Evolutionary conservation across 2,888 invertebrate species (phyloP).

Genomic region (Eledona agricola): DNA sequence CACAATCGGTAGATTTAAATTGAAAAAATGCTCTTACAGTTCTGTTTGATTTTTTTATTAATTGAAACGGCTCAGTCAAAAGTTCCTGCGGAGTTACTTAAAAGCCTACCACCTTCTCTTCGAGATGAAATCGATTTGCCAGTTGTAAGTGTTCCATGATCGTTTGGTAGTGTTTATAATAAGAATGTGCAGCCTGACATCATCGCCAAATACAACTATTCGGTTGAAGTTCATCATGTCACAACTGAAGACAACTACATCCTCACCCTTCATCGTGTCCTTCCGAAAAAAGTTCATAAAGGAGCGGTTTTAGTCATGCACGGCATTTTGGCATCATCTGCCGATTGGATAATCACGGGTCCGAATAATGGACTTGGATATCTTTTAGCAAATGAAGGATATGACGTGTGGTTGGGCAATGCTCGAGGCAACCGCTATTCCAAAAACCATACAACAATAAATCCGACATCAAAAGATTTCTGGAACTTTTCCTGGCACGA

Average conservation of each 20-base stretch:
- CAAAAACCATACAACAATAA: slow-evolving; percentile 58
- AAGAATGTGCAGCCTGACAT: slow-evolving; percentile 9
- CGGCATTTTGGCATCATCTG: slow-evolving; percentile 64
- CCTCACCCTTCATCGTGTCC: slow-evolving; percentile 65
- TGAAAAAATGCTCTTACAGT: slow-evolving; percentile 1
- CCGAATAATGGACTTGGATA: slow-evolving; percentile 61
- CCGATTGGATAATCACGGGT: slow-evolving; percentile 65
- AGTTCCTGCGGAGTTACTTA: neutral
- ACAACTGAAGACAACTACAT: slow-evolving; percentile 66
- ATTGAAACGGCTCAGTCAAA: neutral
- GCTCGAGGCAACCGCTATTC: slow-evolving; percentile 69
- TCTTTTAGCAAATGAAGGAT: slow-evolving; percentile 52
- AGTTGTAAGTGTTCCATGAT: slow-evolving; percentile 6
- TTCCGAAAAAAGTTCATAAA: slow-evolving; percentile 56
- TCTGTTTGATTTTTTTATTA: slow-evolving; percentile 1
- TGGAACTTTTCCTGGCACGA: slow-evolving; percentile 64
- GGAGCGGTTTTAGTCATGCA: slow-evolving; percentile 50
- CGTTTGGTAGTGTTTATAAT: too few species aligned
- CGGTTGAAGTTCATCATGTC: slow-evolving; percentile 55
- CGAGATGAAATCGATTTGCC: slow-evolving; percentile 18
- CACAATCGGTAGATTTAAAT: too few species aligned
- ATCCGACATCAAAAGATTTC: slow-evolving; percentile 27
- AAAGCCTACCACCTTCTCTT: slow-evolving; percentile 5
- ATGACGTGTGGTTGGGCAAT: slow-evolving; percentile 68
- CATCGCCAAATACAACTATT: slow-evolving; percentile 56